Evolutionary conservation across 2,888 invertebrate genomes (phyloP).

Genomic region (Hirtodrosophila histrioides): DNA sequence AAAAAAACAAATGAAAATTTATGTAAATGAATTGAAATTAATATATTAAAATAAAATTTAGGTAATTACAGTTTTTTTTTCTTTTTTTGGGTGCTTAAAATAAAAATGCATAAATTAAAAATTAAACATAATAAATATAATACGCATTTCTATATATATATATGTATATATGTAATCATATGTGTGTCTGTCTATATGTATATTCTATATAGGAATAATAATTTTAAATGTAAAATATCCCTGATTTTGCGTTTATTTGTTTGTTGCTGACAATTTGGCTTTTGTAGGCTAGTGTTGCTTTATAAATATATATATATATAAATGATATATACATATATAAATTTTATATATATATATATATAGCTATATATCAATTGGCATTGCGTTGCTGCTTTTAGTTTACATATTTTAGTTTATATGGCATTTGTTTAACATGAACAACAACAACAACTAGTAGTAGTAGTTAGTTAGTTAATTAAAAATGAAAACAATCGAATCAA

Average conservation of each 20-base stretch:
- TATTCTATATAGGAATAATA: slow-evolving; percentile 4
- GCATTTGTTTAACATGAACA: slow-evolving; percentile 47
- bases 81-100: slow-evolving; percentile 29
- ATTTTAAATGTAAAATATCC: slow-evolving; percentile 51
- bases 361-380: slow-evolving; percentile 61
- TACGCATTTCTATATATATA: slow-evolving; percentile 8
- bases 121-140: slow-evolving; percentile 47
- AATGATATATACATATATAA: slow-evolving; percentile 36
- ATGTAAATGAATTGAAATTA: not conserved
- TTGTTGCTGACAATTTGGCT: slow-evolving; percentile 64
- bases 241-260: slow-evolving; percentile 55
- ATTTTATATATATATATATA: slow-evolving; percentile 25
- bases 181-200: slow-evolving; percentile 8
- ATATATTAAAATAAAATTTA: slow-evolving; percentile 25
- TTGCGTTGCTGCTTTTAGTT: slow-evolving; percentile 58
- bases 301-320: slow-evolving; percentile 34
- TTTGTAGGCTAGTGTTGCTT: slow-evolving; percentile 51
- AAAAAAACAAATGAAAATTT: slow-evolving; percentile 18
- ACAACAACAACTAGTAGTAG: slow-evolving; percentile 46
- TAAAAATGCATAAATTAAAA: slow-evolving; percentile 45
- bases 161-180: slow-evolving; percentile 13
- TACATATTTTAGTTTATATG: slow-evolving; percentile 55
- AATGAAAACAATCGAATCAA: slow-evolving; percentile 36
- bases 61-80: slow-evolving; percentile 28
- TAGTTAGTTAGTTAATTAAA: slow-evolving; percentile 24